Evolutionary conservation across 2,888 invertebrate species (phyloP).

Genomic region (Harpalus rufipes): DNA sequence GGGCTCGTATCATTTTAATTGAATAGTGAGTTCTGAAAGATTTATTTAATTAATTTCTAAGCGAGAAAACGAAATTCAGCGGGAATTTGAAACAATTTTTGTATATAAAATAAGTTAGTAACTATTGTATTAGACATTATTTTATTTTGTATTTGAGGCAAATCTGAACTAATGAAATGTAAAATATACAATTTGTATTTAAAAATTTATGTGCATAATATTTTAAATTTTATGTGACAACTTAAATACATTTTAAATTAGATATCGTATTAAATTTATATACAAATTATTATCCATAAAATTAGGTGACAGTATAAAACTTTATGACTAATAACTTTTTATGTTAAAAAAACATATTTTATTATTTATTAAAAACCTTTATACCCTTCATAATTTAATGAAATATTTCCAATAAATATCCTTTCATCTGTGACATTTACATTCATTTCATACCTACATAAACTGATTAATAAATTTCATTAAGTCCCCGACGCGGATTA

Average conservation of each 20-base stretch:
- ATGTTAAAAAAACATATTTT: conserved; percentile 8
- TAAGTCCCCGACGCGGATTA: neutral
- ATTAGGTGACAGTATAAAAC: neutral
- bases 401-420: neutral
- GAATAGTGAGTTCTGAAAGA: no score
- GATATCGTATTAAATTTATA: neutral
- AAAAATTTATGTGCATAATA: neutral
- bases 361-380: neutral
- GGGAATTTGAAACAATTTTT: no score
- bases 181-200: neutral
- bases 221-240: neutral
- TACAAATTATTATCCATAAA: neutral
- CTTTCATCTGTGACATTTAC: no score
- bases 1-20: no score
- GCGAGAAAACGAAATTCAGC: no score
- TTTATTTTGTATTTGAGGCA: no score
- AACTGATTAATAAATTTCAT: conserved; percentile 17
- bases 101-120: no score
- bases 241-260: neutral
- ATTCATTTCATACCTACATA: neutral
- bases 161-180: neutral
- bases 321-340: neutral
- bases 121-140: no score
- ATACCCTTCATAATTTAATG: neutral
- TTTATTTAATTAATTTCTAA: no score